phyloP scores from a whole-genome alignment of 2,797 vertebrate genomes.

The Chelonia mydas region DNA sequence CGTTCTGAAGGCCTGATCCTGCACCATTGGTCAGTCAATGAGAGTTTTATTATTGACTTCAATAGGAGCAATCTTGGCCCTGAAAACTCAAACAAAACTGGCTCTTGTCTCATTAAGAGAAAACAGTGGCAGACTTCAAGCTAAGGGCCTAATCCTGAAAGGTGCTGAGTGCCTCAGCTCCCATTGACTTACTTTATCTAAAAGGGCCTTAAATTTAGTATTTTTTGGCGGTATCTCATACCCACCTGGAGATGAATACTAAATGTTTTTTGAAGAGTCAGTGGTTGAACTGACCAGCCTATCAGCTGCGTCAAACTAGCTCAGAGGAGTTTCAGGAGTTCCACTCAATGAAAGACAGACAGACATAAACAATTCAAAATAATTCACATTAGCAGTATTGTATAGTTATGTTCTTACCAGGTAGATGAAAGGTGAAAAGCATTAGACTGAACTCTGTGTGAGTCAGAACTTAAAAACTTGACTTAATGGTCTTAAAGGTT shows the following conservation, averaged over 20 bases:
- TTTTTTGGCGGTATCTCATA: not conserved
- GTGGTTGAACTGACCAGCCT: constrained; percentile 9
- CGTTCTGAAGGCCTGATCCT: not conserved
- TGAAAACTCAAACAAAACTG: not conserved
- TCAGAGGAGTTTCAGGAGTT: not conserved
- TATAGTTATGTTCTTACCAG: not conserved
- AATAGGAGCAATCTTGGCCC: not conserved
- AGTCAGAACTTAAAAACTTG: not conserved
- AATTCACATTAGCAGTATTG: not conserved
- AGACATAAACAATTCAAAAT: not conserved
- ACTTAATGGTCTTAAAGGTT: not conserved
- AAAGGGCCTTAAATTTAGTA: constrained; percentile 5
- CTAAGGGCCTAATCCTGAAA: not conserved
- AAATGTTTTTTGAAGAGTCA: not conserved
- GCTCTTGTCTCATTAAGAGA: constrained; percentile 1
- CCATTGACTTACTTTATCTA: constrained; percentile 43
- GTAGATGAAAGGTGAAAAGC: not conserved
- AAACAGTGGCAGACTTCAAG: not conserved
- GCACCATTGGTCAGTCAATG: accelerated
- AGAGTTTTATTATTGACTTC: not conserved
- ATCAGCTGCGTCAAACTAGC: not conserved
- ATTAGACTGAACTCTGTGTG: not conserved
- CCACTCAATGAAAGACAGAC: not conserved
- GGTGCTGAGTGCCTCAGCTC: constrained; percentile 13
- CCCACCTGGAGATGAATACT: not conserved